Conservation (phyloP, 2,113 vertebrate species). For the Trematocara macrostoma region DNA sequence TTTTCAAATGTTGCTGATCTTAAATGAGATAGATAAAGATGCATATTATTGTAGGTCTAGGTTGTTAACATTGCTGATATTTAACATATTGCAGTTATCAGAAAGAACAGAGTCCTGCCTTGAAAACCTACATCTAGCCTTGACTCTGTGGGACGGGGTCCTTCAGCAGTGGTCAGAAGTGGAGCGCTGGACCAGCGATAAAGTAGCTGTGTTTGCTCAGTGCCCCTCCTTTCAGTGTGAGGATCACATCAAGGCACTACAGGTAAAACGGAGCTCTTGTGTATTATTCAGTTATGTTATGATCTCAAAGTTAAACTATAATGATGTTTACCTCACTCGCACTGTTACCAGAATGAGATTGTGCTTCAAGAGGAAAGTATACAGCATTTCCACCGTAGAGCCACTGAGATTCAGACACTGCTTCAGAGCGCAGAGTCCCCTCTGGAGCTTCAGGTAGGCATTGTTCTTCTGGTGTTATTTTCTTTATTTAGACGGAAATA, state of each 20-base stretch:
- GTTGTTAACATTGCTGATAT: not conserved
- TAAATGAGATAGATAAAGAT: not conserved
- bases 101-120: slow-evolving; percentile 82
- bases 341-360: slow-evolving; percentile 74
- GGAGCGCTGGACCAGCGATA: slow-evolving; percentile 69
- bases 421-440: slow-evolving; percentile 80
- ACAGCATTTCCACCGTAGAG: slow-evolving; percentile 73
- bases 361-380: slow-evolving; percentile 74
- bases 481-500: not conserved
- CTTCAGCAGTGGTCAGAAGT: slow-evolving; percentile 73
- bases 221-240: slow-evolving; percentile 61
- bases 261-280: slow-evolving; percentile 65
- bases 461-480: not conserved
- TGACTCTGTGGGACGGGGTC: slow-evolving; percentile 84
- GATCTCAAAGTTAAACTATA: not conserved
- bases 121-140: slow-evolving; percentile 78
- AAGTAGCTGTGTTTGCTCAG: slow-evolving; percentile 59
- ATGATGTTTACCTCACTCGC: not conserved
- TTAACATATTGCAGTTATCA: slow-evolving; percentile 72
- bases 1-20: not conserved
- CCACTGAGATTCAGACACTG: slow-evolving; percentile 80
- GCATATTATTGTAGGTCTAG: not conserved
- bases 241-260: slow-evolving; percentile 69
- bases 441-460: slow-evolving; percentile 85
- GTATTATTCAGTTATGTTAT: not conserved